phyloP scores from a whole-genome alignment of 1,140 invertebrate genomes.

The Holcopasites calliopsidis region DNA sequence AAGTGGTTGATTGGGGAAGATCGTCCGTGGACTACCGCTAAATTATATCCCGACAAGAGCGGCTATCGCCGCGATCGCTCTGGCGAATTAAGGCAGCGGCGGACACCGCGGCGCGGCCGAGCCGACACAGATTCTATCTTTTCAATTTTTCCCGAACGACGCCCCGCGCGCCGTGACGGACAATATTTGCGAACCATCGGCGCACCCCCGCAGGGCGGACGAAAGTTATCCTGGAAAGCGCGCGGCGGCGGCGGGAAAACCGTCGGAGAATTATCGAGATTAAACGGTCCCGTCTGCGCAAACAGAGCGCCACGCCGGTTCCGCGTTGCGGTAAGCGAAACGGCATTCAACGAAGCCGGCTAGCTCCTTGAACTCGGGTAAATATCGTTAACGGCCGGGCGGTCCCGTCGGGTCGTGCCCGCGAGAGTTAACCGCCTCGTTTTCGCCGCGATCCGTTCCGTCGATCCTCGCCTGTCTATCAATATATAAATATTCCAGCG shows the following conservation, averaged over 20 bases:
- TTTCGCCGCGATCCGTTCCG: constrained; percentile 60
- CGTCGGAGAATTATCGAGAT: constrained; percentile 53
- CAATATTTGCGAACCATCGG: no score
- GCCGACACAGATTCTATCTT: constrained; percentile 16
- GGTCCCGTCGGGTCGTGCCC: constrained; percentile 68
- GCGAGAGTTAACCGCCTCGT: constrained; percentile 78
- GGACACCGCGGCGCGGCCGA: constrained; percentile 28
- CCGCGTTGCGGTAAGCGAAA: constrained; percentile 36
- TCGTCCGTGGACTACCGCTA: constrained; percentile 75
- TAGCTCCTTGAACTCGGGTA: constrained; percentile 66
- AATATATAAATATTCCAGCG: no score
- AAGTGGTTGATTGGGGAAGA: constrained; percentile 70
- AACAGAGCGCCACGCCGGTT: constrained; percentile 32
- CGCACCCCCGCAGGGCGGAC: no score
- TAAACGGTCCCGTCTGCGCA: constrained; percentile 54
- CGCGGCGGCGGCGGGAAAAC: no score
- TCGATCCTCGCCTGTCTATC: neutral
- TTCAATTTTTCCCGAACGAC: constrained; percentile 10
- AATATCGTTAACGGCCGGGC: constrained; percentile 75
- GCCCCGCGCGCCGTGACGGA: no score
- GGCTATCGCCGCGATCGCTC: constrained; percentile 70
- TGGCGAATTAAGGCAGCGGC: constrained; percentile 72
- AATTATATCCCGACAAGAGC: constrained; percentile 76
- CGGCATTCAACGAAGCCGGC: constrained; percentile 1
- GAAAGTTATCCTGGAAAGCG: no score